Evolutionary conservation across 2,888 invertebrate genomes (phyloP).

Genomic region (Hirtodrosophila trivittata): DNA sequence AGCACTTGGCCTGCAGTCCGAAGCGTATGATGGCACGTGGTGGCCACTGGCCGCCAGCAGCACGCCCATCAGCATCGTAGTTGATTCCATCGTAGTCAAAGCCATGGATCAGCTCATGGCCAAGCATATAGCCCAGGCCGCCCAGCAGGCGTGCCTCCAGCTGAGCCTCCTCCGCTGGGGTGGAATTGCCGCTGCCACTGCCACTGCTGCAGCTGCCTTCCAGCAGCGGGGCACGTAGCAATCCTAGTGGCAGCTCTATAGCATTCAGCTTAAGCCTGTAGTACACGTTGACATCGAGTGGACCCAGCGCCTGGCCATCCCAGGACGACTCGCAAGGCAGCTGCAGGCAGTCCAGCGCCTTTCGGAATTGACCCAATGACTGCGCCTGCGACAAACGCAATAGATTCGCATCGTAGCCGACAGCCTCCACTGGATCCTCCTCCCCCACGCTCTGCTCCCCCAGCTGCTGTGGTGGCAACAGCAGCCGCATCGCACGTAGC

Average conservation of each 20-base stretch:
- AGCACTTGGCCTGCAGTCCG: constrained; percentile 74
- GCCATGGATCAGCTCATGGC: constrained; percentile 80
- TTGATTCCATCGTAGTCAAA: constrained; percentile 82
- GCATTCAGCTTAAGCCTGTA: constrained; percentile 77
- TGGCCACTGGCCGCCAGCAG: constrained; percentile 67
- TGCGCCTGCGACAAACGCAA: constrained; percentile 59
- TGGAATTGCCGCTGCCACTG: no score
- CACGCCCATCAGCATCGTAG: constrained; percentile 76
- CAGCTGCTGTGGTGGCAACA: constrained; percentile 41
- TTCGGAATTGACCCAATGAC: constrained; percentile 36
- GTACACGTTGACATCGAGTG: constrained; percentile 80
- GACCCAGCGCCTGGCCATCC: constrained; percentile 46
- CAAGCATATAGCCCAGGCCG: constrained; percentile 75
- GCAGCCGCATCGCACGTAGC: constrained; percentile 68
- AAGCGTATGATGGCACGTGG: constrained; percentile 76
- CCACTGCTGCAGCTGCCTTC: not conserved
- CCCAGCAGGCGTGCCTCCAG: constrained; percentile 59
- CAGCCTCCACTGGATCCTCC: not conserved
- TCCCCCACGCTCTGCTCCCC: not conserved
- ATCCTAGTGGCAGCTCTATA: constrained; percentile 79
- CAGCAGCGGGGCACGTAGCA: constrained; percentile 72
- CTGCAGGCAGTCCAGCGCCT: constrained; percentile 39
- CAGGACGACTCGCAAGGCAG: constrained; percentile 31
- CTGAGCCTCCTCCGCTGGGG: constrained; percentile 11
- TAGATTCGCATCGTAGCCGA: constrained; percentile 68